A percentile compares a stretch with the other conserved stretches of the same genome.
These are phyloP conservation scores for Cyclophora albipunctata DNA, from an alignment of 2,888 invertebrate genomes.

Conservation along the genomic window DNA sequence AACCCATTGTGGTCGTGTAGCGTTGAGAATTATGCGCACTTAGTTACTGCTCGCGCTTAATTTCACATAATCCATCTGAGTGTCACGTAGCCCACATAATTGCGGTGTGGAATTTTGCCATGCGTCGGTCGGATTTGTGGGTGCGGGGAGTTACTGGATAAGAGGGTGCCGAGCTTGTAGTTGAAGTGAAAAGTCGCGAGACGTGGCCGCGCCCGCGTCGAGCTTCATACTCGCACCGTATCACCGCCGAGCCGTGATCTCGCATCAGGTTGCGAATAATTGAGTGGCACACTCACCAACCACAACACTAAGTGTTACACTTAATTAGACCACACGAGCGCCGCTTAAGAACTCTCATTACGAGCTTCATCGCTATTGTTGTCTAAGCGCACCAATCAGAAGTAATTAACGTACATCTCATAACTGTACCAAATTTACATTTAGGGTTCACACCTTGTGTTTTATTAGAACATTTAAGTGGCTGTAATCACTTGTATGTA, in stretches of 20 bases:
- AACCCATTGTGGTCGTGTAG: conserved; percentile 30
- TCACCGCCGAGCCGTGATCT: conserved; percentile 45
- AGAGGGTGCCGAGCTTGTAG: no score
- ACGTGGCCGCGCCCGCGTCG: no score
- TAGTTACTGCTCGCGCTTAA: conserved; percentile 57
- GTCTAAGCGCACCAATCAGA: background rate
- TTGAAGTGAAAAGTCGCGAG: no score
- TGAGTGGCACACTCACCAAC: conserved; percentile 50
- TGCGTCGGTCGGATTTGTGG: conserved; percentile 49
- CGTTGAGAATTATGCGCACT: conserved; percentile 54
- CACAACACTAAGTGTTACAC: conserved; percentile 51
- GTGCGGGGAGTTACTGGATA: conserved; percentile 4
- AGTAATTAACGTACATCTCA: no score
- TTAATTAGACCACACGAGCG: conserved; percentile 68
- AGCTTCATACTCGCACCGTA: background rate
- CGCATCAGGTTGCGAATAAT: conserved; percentile 69
- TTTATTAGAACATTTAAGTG: no score
- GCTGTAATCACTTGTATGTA: no score
- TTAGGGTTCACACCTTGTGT: no score
- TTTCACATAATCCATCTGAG: conserved; percentile 66
- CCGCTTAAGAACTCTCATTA: conserved; percentile 41
- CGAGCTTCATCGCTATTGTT: conserved; percentile 18
- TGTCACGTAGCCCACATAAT: conserved; percentile 60
- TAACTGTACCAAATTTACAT: no score
- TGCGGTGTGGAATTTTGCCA: conserved; percentile 57